Percentiles rank a stretch among this genome's conserved stretches.
phyloP scores from a whole-genome alignment of 2,888 invertebrate genomes.

The Suillia variegata region DNA sequence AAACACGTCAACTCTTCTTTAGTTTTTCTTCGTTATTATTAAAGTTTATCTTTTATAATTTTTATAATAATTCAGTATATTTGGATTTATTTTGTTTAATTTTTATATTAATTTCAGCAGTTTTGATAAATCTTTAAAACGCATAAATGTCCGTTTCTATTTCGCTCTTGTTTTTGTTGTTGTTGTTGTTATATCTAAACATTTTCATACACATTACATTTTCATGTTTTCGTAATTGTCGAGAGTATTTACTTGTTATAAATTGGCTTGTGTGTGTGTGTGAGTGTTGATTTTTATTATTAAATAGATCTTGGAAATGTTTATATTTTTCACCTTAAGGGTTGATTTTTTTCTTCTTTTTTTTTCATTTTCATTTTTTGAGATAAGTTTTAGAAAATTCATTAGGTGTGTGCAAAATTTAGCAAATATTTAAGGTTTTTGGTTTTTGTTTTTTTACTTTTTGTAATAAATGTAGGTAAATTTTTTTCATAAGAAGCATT shows the following conservation, averaged over 20 bases:
- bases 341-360: background rate
- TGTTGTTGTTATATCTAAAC: background rate
- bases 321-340: no score
- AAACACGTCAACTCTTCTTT: no score
- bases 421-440: no score
- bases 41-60: no score
- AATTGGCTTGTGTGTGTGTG: background rate
- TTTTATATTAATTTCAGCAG: conserved; percentile 3
- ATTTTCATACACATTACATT: conserved; percentile 1
- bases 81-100: background rate
- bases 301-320: no score
- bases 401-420: background rate
- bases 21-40: no score
- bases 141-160: no score
- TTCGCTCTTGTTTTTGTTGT: no score
- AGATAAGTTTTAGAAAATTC: background rate
- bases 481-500: background rate
- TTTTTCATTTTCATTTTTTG: background rate
- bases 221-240: background rate
- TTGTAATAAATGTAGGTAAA: conserved; percentile 22
- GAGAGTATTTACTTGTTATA: background rate
- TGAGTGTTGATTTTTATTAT: background rate
- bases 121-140: no score
- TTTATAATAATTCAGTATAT: no score
- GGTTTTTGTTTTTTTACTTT: conserved; percentile 23